Evolutionary conservation across 2,113 vertebrate genomes (phyloP).

Genomic region (Myotis brandtii): DNA sequence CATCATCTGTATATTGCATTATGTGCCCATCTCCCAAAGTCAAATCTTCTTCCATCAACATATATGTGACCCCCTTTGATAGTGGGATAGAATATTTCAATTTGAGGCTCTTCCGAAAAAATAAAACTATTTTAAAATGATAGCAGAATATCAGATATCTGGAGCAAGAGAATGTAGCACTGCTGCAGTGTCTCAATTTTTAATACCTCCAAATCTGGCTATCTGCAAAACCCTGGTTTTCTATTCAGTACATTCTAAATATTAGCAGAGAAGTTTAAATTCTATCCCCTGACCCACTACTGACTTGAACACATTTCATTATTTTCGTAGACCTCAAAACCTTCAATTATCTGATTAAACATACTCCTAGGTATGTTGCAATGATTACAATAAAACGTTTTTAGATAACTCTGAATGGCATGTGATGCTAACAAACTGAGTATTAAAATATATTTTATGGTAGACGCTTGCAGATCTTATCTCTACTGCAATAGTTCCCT

Average conservation of each 20-base stretch:
- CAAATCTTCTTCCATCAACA: not conserved
- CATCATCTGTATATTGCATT: not conserved
- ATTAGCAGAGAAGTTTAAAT: not conserved
- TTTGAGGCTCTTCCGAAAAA: slow-evolving; percentile 7
- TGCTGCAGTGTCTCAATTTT: not conserved
- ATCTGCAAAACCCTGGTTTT: not conserved
- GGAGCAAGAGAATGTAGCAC: not conserved
- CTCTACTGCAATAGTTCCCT: not conserved
- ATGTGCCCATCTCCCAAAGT: not conserved
- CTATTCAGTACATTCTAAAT: not conserved
- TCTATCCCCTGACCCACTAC: not conserved
- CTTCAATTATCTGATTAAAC: not conserved
- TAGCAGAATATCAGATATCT: not conserved
- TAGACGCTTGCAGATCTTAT: not conserved
- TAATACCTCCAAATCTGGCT: not conserved
- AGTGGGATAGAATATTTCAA: slow-evolving; percentile 32
- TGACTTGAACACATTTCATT: not conserved
- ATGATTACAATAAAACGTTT: slow-evolving; percentile 44
- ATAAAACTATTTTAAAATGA: slow-evolving; percentile 33
- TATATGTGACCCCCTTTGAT: not conserved
- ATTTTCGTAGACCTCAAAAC: not conserved
- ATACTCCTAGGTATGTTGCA: not conserved
- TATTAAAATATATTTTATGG: slow-evolving; percentile 2
- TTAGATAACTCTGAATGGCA: slow-evolving; percentile 13
- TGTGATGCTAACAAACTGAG: not conserved